Conservation (phyloP, 2,797 vertebrate genomes). For the Rhabdophis nuchalis region DNA sequence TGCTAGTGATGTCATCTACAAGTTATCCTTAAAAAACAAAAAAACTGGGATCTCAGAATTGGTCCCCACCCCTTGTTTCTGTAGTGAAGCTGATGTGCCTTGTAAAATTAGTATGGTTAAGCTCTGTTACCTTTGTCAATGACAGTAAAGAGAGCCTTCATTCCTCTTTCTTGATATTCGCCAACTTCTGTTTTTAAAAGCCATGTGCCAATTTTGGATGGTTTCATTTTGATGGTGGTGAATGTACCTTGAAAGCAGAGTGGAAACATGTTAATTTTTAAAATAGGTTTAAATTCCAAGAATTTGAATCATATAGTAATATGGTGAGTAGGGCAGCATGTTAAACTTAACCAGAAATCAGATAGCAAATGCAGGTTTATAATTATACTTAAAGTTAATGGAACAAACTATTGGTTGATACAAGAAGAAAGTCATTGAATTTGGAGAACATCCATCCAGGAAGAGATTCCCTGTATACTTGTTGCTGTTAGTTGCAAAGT, state of each 20-base stretch:
- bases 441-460: background rate
- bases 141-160: conserved; percentile 88
- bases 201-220: conserved; percentile 89
- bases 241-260: conserved; percentile 78
- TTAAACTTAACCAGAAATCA: conserved; percentile 24
- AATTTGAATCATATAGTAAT: background rate
- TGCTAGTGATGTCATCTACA: background rate
- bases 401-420: background rate
- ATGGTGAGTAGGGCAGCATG: accelerated
- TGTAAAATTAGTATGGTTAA: background rate
- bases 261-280: background rate
- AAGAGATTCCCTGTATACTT: background rate
- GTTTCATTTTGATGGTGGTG: conserved; percentile 89
- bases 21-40: background rate
- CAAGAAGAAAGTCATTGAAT: background rate
- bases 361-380: background rate
- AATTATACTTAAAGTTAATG: background rate
- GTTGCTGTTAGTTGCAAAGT: too few species aligned
- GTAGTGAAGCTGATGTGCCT: background rate
- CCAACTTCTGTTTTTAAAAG: conserved; percentile 88
- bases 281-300: background rate
- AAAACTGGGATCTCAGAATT: background rate
- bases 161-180: conserved; percentile 83
- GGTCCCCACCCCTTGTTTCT: background rate
- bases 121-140: conserved; percentile 80